Base-by-base conservation (phyloP, 2,888 invertebrate genomes). In the Nomada fabriciana region DNA sequence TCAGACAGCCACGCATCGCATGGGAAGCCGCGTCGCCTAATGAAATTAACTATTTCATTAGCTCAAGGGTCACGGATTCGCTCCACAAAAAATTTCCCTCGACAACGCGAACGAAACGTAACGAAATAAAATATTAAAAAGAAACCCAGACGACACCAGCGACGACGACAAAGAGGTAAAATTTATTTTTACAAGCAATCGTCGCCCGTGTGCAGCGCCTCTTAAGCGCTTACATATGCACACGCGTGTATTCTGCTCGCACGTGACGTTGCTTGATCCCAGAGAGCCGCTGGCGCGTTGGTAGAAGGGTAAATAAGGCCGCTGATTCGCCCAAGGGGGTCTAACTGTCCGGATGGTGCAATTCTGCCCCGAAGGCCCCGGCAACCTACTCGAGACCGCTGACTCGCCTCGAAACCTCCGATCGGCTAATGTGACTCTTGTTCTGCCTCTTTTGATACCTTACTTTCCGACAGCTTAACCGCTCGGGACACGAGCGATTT, bases 281-380 rank as follows among this genome's bases (percentile, higher is more conserved):
- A 13, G 57, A 71, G 69, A 76, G 76, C 84, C 75, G 76, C 52
- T 63, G 85, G 85, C 84, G 65, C 61, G 80, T 69, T 73, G 86
- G 86, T 91, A 89, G 90, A 90, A 92, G 92, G 92, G 92, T 92
- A 92, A 93, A 93, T 93, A 93, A 93, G 93, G 93, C 93, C 93
- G 93, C 84, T 88, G 91, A 90, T 93, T 93, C 89, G 93, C 93
- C 93, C 92, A 93, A 93, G 93, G 93, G 93, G 93, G 91, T 93
- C 92, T 93, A 92, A 92, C 92, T 90, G 91, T 90, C 87, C 86
- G 89, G 85, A 92, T 93, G 92, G 91, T 93, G 93, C 93, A 93
- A 93, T 87, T 89, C 84, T 92, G 90, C 92, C 93, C 93, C 85
- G 90, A 84, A 91, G 93, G 93, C 93, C 90, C 87, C 90, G 89